Base-by-base conservation (phyloP, 2,113 vertebrate species). In the Phainopepla nitens region DNA sequence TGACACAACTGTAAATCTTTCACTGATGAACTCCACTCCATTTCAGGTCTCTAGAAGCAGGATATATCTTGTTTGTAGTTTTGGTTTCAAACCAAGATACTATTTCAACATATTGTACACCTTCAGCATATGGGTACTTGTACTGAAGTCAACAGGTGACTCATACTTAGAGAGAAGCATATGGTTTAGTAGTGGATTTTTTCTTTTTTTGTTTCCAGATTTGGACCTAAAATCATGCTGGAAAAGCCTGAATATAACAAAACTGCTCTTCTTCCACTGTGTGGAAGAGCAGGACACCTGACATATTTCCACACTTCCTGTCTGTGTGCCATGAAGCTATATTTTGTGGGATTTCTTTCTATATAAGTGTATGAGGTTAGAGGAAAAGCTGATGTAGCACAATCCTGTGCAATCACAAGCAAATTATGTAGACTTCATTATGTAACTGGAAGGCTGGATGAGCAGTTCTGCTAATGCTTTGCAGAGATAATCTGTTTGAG, bases 91-190 rank as follows among this genome's bases (percentile, higher is more conserved):
- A 73, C 22, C 21, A 89, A 45, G 33, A 44, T 53, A 83, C 33
- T 39, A 56, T 81, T 80, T 84, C 69, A 82, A 23, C 80, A 71
- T 82, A 45, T 94, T 78, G 51, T 76, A 33, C 45, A 85, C 93
- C 66, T 91, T 91, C 70, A 85, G 71, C 84, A 90, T 93, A 61
- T 80, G 87, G 50, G 9, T 82, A 54, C 33, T 95, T 54, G 31
- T 51, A 42, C 45, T 77, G 84, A 89, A 96, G 81, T 90, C 84
- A 90, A 94, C 91, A 94, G 82, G 94, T 85, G 95, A 87, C 61
- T 94, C 80, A 90, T 83, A 29, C 27, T 81, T 83, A 21, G 69
- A 57, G 29, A 76, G 45, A 93, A 91, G 35, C 78, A 80, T 94
- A 91, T 90, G 82, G 70, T 91, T 88, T 62, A 57, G 57, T 45